Percentiles rank a stretch among this genome's conserved stretches.
Conservation (phyloP, 2,113 vertebrate species). For the Thunnus thynnus region DNA sequence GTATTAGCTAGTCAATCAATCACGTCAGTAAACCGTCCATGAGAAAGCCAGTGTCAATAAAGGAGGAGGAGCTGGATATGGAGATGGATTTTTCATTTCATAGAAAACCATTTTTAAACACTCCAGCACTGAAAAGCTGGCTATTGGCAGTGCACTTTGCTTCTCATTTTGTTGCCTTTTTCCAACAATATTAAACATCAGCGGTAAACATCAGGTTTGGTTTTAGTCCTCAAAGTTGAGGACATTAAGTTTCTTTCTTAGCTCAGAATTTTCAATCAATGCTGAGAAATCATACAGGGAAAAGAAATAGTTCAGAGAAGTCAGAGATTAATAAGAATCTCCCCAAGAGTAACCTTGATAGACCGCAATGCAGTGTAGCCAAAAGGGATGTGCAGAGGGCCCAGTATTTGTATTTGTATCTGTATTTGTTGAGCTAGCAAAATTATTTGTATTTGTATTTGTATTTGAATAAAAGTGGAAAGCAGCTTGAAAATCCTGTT, state of each 20-base stretch:
- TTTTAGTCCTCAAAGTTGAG: not conserved
- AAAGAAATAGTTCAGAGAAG: not conserved
- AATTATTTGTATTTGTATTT: too few relatives aligned
- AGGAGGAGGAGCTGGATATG: conserved; percentile 55
- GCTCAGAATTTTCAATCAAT: not conserved
- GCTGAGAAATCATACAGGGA: not conserved
- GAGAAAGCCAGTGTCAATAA: conserved; percentile 50
- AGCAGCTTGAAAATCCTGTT: too few relatives aligned
- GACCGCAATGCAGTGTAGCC: not conserved
- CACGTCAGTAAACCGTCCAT: conserved; percentile 44
- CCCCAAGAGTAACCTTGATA: not conserved
- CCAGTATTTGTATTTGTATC: too few relatives aligned
- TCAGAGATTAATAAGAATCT: not conserved
- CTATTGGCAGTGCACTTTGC: not conserved
- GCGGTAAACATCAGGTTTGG: not conserved
- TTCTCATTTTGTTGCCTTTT: not conserved
- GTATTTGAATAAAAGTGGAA: too few relatives aligned
- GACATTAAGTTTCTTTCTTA: not conserved
- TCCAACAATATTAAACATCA: not conserved
- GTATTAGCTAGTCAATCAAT: conserved; percentile 61
- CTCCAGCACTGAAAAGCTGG: not conserved
- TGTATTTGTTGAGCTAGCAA: too few relatives aligned
- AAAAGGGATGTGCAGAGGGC: too few relatives aligned
- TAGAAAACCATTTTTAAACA: conserved; percentile 44
- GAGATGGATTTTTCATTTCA: not conserved